Conservation (phyloP, 2,888 invertebrate species). For the Acanthosepion esculentum region DNA sequence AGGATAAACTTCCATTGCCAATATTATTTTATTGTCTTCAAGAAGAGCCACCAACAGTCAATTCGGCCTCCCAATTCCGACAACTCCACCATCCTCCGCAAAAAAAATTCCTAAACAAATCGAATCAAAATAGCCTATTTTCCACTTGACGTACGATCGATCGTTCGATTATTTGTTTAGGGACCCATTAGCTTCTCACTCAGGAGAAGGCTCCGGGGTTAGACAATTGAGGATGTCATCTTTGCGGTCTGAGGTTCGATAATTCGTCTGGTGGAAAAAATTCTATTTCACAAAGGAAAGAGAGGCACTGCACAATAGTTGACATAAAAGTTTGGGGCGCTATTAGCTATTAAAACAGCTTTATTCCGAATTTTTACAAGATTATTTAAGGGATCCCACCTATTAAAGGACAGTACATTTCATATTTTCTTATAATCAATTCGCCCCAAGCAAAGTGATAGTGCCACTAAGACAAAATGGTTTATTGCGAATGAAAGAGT, state of each 20-base stretch:
- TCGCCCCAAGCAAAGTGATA: too few species aligned
- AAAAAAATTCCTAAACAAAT: background rate
- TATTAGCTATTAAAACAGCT: too few species aligned
- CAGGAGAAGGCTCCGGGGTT: background rate
- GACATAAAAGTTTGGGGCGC: too few species aligned
- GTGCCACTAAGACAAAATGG: too few species aligned
- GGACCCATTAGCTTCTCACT: background rate
- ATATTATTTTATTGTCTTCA: background rate
- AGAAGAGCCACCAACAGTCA: background rate
- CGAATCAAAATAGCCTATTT: constrained; percentile 7
- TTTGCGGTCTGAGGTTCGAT: background rate
- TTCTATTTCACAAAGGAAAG: too few species aligned
- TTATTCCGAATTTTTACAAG: too few species aligned
- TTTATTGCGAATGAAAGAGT: too few species aligned
- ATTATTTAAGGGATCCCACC: too few species aligned
- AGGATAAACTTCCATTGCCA: background rate
- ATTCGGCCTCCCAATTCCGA: background rate
- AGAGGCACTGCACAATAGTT: too few species aligned
- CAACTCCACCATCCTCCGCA: background rate
- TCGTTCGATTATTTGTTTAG: constrained; percentile 10
- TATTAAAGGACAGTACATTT: too few species aligned
- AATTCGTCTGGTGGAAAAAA: background rate
- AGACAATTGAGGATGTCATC: background rate
- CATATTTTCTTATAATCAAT: too few species aligned
- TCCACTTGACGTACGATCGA: background rate